phyloP scores from a whole-genome alignment of 1,140 invertebrate genomes.

The Maniola jurtina region DNA sequence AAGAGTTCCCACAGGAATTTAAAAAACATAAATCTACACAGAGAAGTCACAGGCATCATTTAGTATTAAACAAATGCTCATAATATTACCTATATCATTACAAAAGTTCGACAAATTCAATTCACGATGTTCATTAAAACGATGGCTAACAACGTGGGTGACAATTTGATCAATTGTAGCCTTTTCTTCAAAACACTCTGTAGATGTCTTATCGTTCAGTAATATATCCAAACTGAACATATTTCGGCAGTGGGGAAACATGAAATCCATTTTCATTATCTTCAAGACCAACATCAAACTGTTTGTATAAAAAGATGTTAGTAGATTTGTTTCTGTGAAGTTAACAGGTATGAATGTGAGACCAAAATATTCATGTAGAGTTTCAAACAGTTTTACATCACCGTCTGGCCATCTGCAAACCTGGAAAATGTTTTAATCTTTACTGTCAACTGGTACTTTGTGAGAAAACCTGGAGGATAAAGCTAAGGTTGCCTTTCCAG shows the following conservation, averaged over 20 bases:
- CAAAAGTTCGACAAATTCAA: conserved; percentile 61
- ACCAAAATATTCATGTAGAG: conserved; percentile 47
- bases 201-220: conserved; percentile 59
- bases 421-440: conserved; percentile 41
- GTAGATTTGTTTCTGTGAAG: conserved; percentile 39
- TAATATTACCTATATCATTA: conserved; percentile 54
- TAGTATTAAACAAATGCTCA: too few species aligned
- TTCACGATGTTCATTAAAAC: conserved; percentile 55
- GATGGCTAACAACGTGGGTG: conserved; percentile 42
- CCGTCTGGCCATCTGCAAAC: conserved; percentile 54
- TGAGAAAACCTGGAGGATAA: too few species aligned
- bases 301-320: conserved; percentile 57
- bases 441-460: too few species aligned
- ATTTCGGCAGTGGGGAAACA: conserved; percentile 54
- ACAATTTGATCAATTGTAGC: conserved; percentile 58
- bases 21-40: too few species aligned
- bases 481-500: too few species aligned
- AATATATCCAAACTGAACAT: conserved; percentile 62
- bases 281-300: conserved; percentile 51
- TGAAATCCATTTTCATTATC: conserved; percentile 60
- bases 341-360: conserved; percentile 51
- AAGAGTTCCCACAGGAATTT: too few species aligned
- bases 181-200: conserved; percentile 49
- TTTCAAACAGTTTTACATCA: conserved; percentile 46
- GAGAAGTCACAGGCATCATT: too few species aligned